Evolutionary conservation across 2,888 invertebrate genomes (phyloP).

Genomic region (Lagria hirta): DNA sequence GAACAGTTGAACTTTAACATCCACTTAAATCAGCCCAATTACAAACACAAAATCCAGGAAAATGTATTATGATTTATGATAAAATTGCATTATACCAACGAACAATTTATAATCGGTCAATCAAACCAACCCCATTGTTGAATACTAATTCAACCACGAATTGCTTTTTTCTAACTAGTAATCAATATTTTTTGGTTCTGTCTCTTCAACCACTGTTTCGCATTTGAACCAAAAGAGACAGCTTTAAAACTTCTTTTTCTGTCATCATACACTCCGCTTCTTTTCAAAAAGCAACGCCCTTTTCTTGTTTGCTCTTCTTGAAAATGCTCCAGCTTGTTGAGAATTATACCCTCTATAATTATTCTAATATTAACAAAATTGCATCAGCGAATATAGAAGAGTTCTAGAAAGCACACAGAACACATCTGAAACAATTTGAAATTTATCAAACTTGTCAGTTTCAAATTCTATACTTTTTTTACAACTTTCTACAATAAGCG

Average conservation of each 20-base stretch:
- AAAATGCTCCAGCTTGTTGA: slow-evolving; percentile 23
- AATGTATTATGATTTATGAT: slow-evolving; percentile 8
- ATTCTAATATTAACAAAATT: slow-evolving; percentile 23
- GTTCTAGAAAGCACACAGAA: too few relatives aligned
- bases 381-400: too few relatives aligned
- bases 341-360: slow-evolving; percentile 23
- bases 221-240: slow-evolving; percentile 32
- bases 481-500: too few relatives aligned
- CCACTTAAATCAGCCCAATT: slow-evolving; percentile 7
- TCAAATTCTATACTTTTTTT: too few relatives aligned
- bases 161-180: too few relatives aligned
- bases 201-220: slow-evolving; percentile 27
- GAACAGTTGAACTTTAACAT: slow-evolving; percentile 12
- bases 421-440: too few relatives aligned
- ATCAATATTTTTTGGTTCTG: too few relatives aligned
- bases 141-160: too few relatives aligned
- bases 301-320: slow-evolving; percentile 30
- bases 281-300: slow-evolving; percentile 31
- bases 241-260: slow-evolving; percentile 29
- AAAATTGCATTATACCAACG: background rate
- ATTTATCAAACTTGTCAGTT: too few relatives aligned
- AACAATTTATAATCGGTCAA: slow-evolving; percentile 1
- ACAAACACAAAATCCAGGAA: background rate
- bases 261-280: slow-evolving; percentile 26
- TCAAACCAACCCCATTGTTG: too few relatives aligned